Evolutionary conservation across 1,140 invertebrate genomes (phyloP).

Genomic region (Formica exsecta): DNA sequence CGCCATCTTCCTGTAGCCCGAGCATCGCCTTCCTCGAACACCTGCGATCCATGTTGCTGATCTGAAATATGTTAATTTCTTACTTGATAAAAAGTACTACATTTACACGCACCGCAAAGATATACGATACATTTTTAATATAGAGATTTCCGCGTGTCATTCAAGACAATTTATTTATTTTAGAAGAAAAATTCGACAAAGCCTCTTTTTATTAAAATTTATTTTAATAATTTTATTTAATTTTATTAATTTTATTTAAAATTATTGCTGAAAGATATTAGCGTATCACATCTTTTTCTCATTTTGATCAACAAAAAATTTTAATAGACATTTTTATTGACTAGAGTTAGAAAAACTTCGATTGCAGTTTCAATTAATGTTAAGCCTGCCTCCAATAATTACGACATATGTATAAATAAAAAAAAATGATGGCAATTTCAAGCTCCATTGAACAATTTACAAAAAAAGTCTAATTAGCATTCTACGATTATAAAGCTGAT

Average conservation of each 20-base stretch:
- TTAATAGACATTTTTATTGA: not conserved
- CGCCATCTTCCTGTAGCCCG: constrained; percentile 85
- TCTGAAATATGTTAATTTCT: constrained; percentile 86
- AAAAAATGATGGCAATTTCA: not conserved
- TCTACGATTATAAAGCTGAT: not conserved
- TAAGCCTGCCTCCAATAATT: not conserved
- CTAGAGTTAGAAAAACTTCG: not conserved
- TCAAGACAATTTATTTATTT: not conserved
- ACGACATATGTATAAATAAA: not conserved
- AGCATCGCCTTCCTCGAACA: constrained; percentile 88
- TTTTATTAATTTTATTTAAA: not conserved
- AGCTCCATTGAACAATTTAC: not conserved
- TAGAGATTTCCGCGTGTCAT: not conserved
- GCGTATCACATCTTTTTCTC: not conserved
- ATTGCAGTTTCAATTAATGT: not conserved
- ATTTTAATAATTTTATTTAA: no score
- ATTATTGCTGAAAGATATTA: not conserved
- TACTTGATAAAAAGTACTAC: not conserved
- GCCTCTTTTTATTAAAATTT: not conserved
- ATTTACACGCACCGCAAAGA: not conserved
- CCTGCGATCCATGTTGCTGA: constrained; percentile 91
- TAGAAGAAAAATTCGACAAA: not conserved
- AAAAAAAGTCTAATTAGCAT: not conserved
- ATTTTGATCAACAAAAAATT: not conserved
- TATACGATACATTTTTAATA: not conserved